phyloP scores from a whole-genome alignment of 92 coral and sea anemone species.

The Phenganax marumi region DNA sequence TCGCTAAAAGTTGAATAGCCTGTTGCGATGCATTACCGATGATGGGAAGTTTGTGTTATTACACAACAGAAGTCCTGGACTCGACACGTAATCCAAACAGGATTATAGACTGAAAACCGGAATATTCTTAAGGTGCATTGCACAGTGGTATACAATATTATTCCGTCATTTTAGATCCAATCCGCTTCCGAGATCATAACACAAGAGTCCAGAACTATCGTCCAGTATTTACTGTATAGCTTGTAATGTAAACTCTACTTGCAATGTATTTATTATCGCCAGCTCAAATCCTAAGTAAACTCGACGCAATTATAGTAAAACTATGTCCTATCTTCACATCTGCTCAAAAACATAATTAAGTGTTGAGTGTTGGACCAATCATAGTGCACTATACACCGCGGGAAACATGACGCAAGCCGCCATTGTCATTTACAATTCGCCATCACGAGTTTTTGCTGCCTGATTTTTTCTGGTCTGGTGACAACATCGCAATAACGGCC shows the following conservation, averaged over 20 bases:
- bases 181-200: not conserved
- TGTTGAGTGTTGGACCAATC: constrained; percentile 32
- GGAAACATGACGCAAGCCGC: constrained; percentile 1
- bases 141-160: not conserved
- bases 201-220: not conserved
- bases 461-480: too few species aligned
- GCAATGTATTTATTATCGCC: constrained; percentile 23
- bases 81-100: not conserved
- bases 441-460: constrained; percentile 2
- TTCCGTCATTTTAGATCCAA: not conserved
- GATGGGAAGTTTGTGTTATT: not conserved
- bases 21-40: not conserved
- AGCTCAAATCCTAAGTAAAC: constrained; percentile 40
- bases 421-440: not conserved
- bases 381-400: not conserved
- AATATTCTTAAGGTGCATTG: too few species aligned
- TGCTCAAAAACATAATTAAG: constrained; percentile 44
- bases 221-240: not conserved
- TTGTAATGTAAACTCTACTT: not conserved
- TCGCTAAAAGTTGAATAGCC: not conserved
- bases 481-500: too few species aligned
- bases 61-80: not conserved
- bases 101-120: too few species aligned
- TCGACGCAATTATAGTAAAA: constrained; percentile 26
- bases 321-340: constrained; percentile 36